Percentiles rank a stretch among this genome's conserved stretches.
These are phyloP conservation scores for Rhizoglyphus robini DNA, from an alignment of 1,140 invertebrate genomes.

Conservation along the genomic window DNA sequence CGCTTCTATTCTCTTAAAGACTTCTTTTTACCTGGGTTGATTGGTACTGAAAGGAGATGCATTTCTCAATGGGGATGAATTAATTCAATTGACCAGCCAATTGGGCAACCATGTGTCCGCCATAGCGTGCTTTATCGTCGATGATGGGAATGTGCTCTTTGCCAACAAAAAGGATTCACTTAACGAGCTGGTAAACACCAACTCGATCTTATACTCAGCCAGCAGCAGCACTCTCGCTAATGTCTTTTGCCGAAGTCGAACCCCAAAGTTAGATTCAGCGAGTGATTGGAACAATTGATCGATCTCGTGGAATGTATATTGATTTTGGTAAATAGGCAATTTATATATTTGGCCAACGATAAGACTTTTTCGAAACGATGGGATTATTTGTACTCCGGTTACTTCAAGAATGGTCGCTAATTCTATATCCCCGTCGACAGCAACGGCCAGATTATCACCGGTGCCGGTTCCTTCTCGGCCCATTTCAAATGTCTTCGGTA, in stretches of 20 bases:
- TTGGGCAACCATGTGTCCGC: not conserved
- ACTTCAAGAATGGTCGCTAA: too few relatives aligned
- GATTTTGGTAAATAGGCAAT: constrained; percentile 13
- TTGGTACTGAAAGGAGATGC: not conserved
- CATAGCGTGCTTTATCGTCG: not conserved
- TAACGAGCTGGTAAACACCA: not conserved
- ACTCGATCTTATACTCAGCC: not conserved
- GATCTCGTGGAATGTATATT: not conserved
- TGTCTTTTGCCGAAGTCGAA: not conserved
- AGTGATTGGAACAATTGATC: not conserved
- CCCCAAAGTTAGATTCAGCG: constrained; percentile 1
- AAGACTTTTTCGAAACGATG: not conserved
- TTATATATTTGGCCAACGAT: constrained; percentile 6
- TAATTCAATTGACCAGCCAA: not conserved
- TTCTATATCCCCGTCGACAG: too few relatives aligned
- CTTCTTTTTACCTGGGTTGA: not conserved
- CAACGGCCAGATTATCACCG: too few relatives aligned
- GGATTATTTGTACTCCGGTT: too few relatives aligned
- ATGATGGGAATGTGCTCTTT: not conserved
- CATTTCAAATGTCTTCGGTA: too few relatives aligned
- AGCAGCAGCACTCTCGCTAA: not conserved
- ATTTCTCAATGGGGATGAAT: not conserved
- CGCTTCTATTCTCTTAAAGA: not conserved
- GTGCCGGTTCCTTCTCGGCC: too few relatives aligned
- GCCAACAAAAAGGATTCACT: too few relatives aligned